Evolutionary conservation across 2,888 invertebrate species (phyloP), one percentile per base, ranked within the genome.

Genomic region (Rhyacophila evoluta): DNA sequence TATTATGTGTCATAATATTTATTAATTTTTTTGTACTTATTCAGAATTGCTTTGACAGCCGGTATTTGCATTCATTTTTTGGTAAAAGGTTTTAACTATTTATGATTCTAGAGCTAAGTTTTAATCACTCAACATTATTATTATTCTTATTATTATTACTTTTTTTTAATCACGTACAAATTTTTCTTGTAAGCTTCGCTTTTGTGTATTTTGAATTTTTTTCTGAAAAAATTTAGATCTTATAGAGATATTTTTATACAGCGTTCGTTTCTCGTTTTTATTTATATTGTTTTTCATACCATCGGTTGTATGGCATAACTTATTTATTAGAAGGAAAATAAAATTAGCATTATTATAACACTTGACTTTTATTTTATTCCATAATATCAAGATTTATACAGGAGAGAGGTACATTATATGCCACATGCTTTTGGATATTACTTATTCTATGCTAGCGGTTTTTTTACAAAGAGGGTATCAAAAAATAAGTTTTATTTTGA

Each of bases 281-380:
- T 81, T 87, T 88, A 88, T 89, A 88, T 88, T 87, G 86, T 86
- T 87, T 88, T 88, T 87, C 87, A 89, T 87, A 89, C 88, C 89
- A 87, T 89, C 88, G 89, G 88, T 89, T 90, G 89, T 89, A 79
- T 77, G 81, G 77, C 81, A 77, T 81, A 89, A 89, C 88, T 88
- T 88, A 88, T 88, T 89, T 89, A 89, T 89, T 87, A 88, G 87
- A 87, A 89, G 85, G 88, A 88, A 89, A 89, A 86, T 86, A 88
- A 88, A 87, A 86, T 28, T 69, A 69, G 69, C 28, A 69, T 69
- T 69, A 69, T 69, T 55, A 55, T 55, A 55, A 25, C 12, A 25
- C 5, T 19, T 8, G 25, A n/a, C 55, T 55, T 55, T 55, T 55
- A 55, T n/a, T 55, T 55, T 19, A 55, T 25, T 25, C 5, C 19